phyloP scores from a whole-genome alignment of 2,113 vertebrate genomes.

The Dinomys branickii region DNA sequence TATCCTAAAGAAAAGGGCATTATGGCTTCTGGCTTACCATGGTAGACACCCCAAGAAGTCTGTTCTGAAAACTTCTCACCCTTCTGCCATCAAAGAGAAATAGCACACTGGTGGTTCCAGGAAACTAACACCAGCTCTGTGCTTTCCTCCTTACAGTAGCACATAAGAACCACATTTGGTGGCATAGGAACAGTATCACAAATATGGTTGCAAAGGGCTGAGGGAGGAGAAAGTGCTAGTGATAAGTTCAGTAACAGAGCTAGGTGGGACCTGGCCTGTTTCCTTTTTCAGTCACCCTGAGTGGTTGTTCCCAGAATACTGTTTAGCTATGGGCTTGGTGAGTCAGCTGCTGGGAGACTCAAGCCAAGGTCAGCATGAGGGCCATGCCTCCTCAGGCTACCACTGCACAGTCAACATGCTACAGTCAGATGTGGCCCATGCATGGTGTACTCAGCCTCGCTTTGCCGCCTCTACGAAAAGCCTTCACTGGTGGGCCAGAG shows the following conservation, averaged over 20 bases:
- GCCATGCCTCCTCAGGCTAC: constrained; percentile 69
- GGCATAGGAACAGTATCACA: neutral
- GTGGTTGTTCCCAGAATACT: constrained; percentile 40
- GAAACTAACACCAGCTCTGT: neutral
- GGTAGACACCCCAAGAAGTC: neutral
- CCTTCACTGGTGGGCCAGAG: neutral
- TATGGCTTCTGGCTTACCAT: neutral
- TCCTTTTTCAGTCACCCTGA: constrained; percentile 73
- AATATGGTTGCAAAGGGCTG: constrained; percentile 56
- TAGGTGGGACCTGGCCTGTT: constrained; percentile 48
- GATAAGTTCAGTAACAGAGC: constrained; percentile 78
- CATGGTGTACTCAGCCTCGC: neutral
- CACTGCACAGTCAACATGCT: constrained; percentile 28
- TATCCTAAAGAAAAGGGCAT: neutral
- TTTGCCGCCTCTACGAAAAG: constrained; percentile 63
- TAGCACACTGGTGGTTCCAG: neutral
- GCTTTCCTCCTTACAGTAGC: no score
- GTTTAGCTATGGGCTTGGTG: constrained; percentile 14
- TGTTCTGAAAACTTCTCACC: neutral
- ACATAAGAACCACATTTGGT: neutral
- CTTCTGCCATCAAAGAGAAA: neutral
- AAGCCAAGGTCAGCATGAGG: constrained; percentile 72
- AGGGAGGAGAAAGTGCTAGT: constrained; percentile 48
- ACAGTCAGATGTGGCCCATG: constrained; percentile 4
- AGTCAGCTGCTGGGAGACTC: constrained; percentile 71